phyloP scores from a whole-genome alignment of 1,140 invertebrate species.

The Brachionus rotundiformis region DNA sequence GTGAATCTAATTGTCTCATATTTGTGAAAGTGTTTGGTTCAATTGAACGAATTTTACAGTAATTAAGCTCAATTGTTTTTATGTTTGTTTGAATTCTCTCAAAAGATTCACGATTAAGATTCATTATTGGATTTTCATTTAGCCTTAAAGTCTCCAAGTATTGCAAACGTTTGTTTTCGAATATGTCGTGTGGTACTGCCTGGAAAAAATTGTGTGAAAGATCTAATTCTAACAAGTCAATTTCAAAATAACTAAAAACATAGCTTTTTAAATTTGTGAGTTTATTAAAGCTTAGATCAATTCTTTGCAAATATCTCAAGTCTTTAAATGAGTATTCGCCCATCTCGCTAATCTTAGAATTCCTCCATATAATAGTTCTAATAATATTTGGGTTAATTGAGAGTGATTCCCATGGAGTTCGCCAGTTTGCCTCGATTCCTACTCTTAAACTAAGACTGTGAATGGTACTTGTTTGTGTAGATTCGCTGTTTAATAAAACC shows the following conservation, averaged over 20 bases:
- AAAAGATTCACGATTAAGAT: neutral
- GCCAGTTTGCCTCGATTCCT: constrained; percentile 18
- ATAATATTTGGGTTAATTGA: constrained; percentile 23
- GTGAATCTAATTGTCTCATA: constrained; percentile 29
- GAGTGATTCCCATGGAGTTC: constrained; percentile 19
- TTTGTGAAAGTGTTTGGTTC: neutral
- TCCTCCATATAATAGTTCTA: neutral
- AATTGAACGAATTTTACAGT: constrained; percentile 11
- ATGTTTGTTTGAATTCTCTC: neutral
- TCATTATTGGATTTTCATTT: constrained; percentile 9
- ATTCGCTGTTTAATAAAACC: neutral
- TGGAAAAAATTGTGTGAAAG: constrained; percentile 37
- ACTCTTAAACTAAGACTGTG: constrained; percentile 2
- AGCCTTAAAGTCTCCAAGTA: neutral
- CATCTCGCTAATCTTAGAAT: constrained; percentile 1
- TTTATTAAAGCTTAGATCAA: constrained; percentile 39
- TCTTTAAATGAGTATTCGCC: constrained; percentile 41
- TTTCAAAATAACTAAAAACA: neutral
- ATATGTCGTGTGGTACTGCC: neutral
- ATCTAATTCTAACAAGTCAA: neutral
- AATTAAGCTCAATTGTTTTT: constrained; percentile 21
- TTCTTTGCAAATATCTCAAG: constrained; percentile 14
- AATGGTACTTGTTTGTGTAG: neutral
- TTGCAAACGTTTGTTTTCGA: neutral
- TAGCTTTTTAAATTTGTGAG: neutral